Percentiles rank a stretch among this genome's conserved stretches.
These are phyloP conservation scores for Opisthocomus hoazin DNA, from an alignment of 2,113 vertebrate genomes.

Conservation along the genomic window DNA sequence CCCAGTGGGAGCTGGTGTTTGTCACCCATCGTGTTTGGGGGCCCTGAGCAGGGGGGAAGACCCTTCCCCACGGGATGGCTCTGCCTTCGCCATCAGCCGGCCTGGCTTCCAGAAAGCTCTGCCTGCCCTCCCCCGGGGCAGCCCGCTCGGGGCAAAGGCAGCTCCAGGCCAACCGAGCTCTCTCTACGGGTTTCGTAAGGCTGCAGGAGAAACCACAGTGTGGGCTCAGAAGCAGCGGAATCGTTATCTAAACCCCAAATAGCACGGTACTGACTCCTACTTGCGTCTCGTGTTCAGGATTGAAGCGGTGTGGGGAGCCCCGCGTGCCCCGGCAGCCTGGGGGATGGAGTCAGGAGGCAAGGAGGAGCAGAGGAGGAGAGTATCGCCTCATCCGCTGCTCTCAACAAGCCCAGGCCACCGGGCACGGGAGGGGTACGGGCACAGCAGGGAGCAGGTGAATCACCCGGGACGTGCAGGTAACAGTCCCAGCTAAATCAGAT, in stretches of 20 bases:
- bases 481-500: conserved; percentile 13
- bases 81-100: neutral
- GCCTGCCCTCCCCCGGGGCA: neutral
- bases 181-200: neutral
- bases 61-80: neutral
- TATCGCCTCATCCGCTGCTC: neutral
- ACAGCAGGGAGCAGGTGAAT: neutral
- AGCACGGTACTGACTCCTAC: conserved; percentile 28
- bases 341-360: conserved; percentile 16
- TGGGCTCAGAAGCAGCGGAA: neutral
- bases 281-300: conserved; percentile 9
- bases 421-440: neutral
- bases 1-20: rapidly evolving
- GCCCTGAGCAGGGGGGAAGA: rapidly evolving
- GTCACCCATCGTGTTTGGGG: rapidly evolving
- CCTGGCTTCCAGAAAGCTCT: neutral
- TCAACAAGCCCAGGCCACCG: neutral
- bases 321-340: neutral
- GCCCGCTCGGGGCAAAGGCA: neutral
- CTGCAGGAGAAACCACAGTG: neutral
- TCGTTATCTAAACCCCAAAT: conserved; percentile 9
- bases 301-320: neutral
- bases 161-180: neutral
- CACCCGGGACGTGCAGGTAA: neutral
- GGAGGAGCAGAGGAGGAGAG: neutral